Percentiles rank a stretch among this genome's conserved stretches.
Evolutionary conservation across 2,888 invertebrate genomes (phyloP).

Genomic region (Laothoe populi): DNA sequence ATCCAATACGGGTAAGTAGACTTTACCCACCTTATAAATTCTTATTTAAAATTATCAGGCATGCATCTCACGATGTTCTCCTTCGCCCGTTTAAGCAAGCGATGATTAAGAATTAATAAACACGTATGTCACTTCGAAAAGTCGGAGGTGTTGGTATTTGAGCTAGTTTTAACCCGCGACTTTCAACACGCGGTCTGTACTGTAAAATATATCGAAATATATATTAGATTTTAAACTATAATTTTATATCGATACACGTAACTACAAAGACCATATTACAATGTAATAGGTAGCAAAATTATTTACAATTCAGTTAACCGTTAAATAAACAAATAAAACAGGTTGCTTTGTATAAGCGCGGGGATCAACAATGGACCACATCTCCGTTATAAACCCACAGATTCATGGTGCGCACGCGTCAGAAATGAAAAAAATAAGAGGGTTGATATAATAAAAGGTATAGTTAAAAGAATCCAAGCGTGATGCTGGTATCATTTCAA

Average conservation of each 20-base stretch:
- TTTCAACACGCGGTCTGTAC: no score
- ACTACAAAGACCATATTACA: neutral
- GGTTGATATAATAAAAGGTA: slow-evolving; percentile 26
- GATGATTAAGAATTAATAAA: no score
- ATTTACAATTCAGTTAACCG: slow-evolving; percentile 3
- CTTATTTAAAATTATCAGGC: no score
- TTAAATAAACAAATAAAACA: slow-evolving; percentile 39
- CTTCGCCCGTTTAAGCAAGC: no score
- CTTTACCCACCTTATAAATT: no score
- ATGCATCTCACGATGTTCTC: no score
- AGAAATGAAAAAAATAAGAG: slow-evolving; percentile 45
- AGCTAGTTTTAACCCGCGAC: no score
- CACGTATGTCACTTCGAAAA: no score
- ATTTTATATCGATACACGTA: neutral
- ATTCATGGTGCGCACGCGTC: slow-evolving; percentile 54
- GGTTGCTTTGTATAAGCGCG: slow-evolving; percentile 35
- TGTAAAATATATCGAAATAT: no score
- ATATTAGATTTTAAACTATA: neutral
- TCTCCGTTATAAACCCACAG: slow-evolving; percentile 31
- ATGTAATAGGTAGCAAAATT: neutral
- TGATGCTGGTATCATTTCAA: slow-evolving; percentile 51
- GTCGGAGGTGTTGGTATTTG: no score
- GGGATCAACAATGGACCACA: slow-evolving; percentile 30
- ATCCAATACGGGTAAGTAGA: no score
- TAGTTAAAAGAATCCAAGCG: slow-evolving; percentile 29